Conservation (phyloP, 2,113 vertebrate genomes). For the Psilopsiagon aymara region DNA sequence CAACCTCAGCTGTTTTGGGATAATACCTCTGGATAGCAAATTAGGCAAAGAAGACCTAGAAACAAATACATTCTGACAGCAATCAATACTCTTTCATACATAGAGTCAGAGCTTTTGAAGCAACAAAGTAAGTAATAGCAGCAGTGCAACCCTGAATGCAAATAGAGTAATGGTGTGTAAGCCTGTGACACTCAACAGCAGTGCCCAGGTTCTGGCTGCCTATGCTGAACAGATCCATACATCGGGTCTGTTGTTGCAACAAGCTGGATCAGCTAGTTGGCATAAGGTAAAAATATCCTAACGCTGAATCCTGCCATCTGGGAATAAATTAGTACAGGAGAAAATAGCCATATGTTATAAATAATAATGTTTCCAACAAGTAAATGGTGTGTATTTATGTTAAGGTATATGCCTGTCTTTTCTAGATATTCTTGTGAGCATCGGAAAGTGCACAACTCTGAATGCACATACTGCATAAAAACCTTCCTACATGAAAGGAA, state of each 20-base stretch:
- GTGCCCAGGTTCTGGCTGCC: neutral
- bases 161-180: neutral
- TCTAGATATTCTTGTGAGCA: neutral
- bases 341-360: neutral
- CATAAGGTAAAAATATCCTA: neutral
- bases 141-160: neutral
- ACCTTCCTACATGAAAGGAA: conserved; percentile 6
- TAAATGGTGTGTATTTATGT: neutral
- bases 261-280: neutral
- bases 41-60: neutral
- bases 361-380: neutral
- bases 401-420: neutral
- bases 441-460: neutral
- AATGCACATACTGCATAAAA: conserved; percentile 1
- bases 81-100: neutral
- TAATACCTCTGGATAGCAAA: neutral
- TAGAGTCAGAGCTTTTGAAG: neutral
- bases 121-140: neutral
- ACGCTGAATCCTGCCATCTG: neutral
- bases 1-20: neutral
- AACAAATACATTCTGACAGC: neutral
- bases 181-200: neutral
- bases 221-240: neutral
- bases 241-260: neutral
- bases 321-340: neutral